A percentile compares a stretch with the other conserved stretches of the same genome.
Evolutionary conservation across 1,140 invertebrate species (phyloP).

Genomic region (Drosophila simulans): DNA sequence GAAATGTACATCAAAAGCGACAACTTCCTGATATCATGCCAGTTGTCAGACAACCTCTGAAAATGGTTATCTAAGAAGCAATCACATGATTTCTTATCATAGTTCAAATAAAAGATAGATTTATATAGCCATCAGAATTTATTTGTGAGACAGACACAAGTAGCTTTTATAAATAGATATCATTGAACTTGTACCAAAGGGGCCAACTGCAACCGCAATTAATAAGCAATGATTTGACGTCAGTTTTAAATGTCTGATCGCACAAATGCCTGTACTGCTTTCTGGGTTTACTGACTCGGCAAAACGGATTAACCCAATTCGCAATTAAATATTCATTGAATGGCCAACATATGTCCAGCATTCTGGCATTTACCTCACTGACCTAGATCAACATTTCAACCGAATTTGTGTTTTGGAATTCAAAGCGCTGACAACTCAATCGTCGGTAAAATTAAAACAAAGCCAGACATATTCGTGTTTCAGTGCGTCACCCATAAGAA

Average conservation of each 20-base stretch:
- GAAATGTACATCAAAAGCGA: not conserved
- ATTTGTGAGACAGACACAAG: not conserved
- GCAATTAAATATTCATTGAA: conserved; percentile 37
- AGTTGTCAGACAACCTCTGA: too few relatives aligned
- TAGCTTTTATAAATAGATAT: conserved; percentile 11
- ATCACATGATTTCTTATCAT: conserved; percentile 8
- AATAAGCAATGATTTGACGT: conserved; percentile 28
- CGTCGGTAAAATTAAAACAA: conserved; percentile 8
- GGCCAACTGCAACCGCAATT: conserved; percentile 27
- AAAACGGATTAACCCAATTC: conserved; percentile 24
- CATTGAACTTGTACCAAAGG: conserved; percentile 9
- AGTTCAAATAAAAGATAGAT: not conserved
- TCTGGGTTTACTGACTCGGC: not conserved
- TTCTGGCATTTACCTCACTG: conserved; percentile 20
- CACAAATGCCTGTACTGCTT: not conserved
- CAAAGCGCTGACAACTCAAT: conserved; percentile 11
- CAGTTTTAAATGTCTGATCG: not conserved
- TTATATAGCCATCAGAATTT: not conserved
- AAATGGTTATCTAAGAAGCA: not conserved
- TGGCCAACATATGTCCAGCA: conserved; percentile 2
- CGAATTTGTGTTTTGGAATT: conserved; percentile 21
- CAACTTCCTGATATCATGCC: not conserved
- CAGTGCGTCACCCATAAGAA: conserved; percentile 43
- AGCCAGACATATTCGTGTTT: conserved; percentile 12
- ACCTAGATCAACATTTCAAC: conserved; percentile 46